Evolutionary conservation across 2,113 vertebrate genomes (phyloP).

Genomic region (Indicator indicator): DNA sequence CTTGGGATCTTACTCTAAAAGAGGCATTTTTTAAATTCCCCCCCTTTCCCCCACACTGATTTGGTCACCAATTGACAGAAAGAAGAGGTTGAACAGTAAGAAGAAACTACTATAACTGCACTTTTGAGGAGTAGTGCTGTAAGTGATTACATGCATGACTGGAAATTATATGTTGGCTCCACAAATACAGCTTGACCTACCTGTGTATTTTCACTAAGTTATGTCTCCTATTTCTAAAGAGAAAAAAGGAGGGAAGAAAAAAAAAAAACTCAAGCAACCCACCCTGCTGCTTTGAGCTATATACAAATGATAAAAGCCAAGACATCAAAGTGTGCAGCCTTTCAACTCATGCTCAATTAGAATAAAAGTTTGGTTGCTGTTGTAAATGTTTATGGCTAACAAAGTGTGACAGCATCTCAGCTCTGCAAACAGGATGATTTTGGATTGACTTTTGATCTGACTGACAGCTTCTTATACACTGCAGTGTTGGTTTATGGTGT

Average conservation of each 20-base stretch:
- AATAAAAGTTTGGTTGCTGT: constrained; percentile 84
- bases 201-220: constrained; percentile 79
- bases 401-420: constrained; percentile 79
- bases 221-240: constrained; percentile 68
- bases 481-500: constrained; percentile 79
- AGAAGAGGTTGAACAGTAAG: constrained; percentile 54
- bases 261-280: neutral
- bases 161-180: constrained; percentile 42
- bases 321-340: constrained; percentile 83
- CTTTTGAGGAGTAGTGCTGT: constrained; percentile 40
- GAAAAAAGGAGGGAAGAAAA: neutral
- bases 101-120: constrained; percentile 46
- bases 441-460: constrained; percentile 85
- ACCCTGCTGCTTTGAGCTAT: constrained; percentile 76
- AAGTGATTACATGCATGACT: constrained; percentile 58
- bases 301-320: constrained; percentile 85
- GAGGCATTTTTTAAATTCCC: neutral
- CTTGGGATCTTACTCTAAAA: neutral
- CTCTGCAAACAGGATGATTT: constrained; percentile 81
- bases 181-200: constrained; percentile 71
- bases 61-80: neutral
- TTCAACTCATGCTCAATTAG: constrained; percentile 87
- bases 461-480: constrained; percentile 86
- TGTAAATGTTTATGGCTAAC: constrained; percentile 87
- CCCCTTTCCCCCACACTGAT: neutral